phyloP scores from a whole-genome alignment of 2,888 invertebrate species.

The Magallana nippona region DNA sequence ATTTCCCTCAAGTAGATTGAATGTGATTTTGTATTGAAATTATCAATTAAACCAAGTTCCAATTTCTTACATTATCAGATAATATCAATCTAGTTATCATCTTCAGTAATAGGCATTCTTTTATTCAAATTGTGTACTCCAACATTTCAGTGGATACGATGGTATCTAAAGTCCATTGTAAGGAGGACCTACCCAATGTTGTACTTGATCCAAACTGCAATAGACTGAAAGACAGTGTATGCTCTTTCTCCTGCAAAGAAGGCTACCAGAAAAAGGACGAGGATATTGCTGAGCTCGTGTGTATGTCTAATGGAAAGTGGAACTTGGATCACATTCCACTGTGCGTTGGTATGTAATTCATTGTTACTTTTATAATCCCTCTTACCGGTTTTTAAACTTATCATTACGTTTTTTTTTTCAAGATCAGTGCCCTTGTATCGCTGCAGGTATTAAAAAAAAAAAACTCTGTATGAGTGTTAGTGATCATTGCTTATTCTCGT shows the following conservation, averaged over 20 bases:
- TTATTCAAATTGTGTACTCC: no score
- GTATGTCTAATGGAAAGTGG: slow-evolving; percentile 41
- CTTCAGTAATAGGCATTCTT: no score
- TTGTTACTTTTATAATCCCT: no score
- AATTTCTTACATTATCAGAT: no score
- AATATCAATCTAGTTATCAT: no score
- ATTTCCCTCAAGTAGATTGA: no score
- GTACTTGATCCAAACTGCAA: slow-evolving; percentile 35
- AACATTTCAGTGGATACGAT: background rate
- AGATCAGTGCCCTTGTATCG: background rate
- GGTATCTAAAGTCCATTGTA: no score
- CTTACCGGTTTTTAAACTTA: no score
- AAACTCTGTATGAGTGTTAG: background rate
- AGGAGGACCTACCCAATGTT: slow-evolving; percentile 6
- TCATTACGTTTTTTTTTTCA: background rate
- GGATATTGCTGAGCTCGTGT: slow-evolving; percentile 25
- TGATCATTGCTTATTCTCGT: background rate
- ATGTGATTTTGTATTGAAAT: no score
- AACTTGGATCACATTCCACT: slow-evolving; percentile 11
- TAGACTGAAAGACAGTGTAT: slow-evolving; percentile 38
- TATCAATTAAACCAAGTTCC: no score
- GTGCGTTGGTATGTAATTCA: slow-evolving; percentile 10
- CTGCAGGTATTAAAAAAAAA: background rate
- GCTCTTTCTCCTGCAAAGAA: slow-evolving; percentile 47
- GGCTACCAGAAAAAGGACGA: slow-evolving; percentile 41